Base-by-base conservation (phyloP, 1,140 invertebrate species). In the Trinorchestia longiramus region DNA sequence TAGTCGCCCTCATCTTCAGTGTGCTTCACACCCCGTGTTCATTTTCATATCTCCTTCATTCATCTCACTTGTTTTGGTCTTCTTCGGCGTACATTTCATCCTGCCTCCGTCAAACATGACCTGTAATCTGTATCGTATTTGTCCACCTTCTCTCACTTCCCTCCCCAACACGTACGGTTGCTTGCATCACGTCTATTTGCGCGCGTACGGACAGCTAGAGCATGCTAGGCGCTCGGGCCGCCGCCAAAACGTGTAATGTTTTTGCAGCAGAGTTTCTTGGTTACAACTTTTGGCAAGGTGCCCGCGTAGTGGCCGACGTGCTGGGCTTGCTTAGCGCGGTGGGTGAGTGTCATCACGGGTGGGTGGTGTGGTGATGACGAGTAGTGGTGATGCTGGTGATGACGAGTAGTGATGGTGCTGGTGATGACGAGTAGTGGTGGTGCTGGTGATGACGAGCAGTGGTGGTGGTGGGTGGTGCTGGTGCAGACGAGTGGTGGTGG, bases 181-280 rank as follows among this genome's bases (percentile, higher is more conserved):
- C 62, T 91, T 91, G 88, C 88, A 91, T 91, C 88, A 91, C 88
- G 88, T 91, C 88, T 91, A 91, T 91, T 91, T 91, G 88, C 43
- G 88, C 41, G 88, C 62, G 62, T 77, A 77, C 62, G 62, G 62
- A 77, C 62, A 77, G 62, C 62, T 53, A 77, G 88, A 43, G 88
- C 88, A 19, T 40, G 62, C 17, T 77, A 40, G 17, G 43, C 88
- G 88, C 19, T 91, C 11, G 88, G 88, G 43, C 88, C 8, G 8
- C 41, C 88, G 88, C 88, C 88, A 91, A 91, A 91, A 91, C 88
- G 88, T 91, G 88, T 44, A 91, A 43, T 77, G 88, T 91, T 91
- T 91, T 91, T 91, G 43, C 88, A 42, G 41, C 41, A 8, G 11
- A 43, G 88, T 91, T 91, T 44, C 88, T 91, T 91, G 88, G 88